Conservation (phyloP, 1,140 invertebrate genomes). For the Hylyphantes graminicola region DNA sequence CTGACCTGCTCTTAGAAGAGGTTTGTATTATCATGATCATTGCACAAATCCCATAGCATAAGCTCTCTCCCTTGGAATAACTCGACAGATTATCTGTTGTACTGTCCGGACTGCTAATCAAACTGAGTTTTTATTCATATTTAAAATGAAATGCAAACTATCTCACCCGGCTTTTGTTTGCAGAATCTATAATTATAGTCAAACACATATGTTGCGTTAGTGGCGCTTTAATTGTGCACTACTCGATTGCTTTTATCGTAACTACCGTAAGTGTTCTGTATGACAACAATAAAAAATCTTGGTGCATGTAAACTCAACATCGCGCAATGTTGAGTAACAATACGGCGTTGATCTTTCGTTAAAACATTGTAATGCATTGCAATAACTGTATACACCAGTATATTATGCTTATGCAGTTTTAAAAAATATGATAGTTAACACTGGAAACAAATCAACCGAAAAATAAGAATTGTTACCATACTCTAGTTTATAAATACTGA, state of each 20-base stretch:
- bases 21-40: constrained; percentile 60
- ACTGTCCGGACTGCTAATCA: no score
- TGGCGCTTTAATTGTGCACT: background rate
- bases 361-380: background rate
- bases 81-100: no score
- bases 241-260: background rate
- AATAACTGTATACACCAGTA: no score
- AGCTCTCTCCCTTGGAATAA: background rate
- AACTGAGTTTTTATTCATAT: constrained; percentile 11
- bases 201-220: background rate
- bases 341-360: background rate
- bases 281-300: constrained; percentile 33
- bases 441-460: background rate
- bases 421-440: background rate
- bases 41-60: background rate
- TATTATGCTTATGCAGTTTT: no score
- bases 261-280: constrained; percentile 18
- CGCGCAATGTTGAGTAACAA: background rate
- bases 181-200: background rate
- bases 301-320: background rate
- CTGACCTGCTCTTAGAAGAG: constrained; percentile 65
- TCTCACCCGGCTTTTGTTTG: background rate
- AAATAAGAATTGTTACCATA: background rate
- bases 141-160: constrained; percentile 7
- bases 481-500: constrained; percentile 36